phyloP scores from a whole-genome alignment of 2,888 invertebrate species.

The Cryptus armator region DNA sequence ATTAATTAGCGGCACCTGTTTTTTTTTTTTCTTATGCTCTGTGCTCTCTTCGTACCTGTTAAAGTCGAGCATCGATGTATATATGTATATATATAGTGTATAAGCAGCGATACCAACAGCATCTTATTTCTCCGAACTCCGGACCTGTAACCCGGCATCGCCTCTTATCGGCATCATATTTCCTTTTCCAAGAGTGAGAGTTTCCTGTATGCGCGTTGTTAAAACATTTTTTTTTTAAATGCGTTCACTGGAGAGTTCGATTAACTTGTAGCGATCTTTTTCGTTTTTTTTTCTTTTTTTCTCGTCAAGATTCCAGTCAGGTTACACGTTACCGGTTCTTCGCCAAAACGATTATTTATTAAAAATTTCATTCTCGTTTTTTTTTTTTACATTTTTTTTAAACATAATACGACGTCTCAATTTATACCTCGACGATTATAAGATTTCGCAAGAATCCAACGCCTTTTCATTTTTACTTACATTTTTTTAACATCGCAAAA shows the following conservation, averaged over 20 bases:
- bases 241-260: slow-evolving; percentile 43
- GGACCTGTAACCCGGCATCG: not conserved
- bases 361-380: no score
- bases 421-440: not conserved
- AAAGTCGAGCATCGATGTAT: slow-evolving; percentile 4
- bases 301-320: slow-evolving; percentile 37
- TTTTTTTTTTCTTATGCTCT: not conserved
- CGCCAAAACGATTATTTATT: not conserved
- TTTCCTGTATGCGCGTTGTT: not conserved
- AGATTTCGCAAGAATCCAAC: not conserved
- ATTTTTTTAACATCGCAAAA: no score
- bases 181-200: slow-evolving; percentile 7
- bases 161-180: slow-evolving; percentile 16
- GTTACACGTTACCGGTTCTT: slow-evolving; percentile 52
- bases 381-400: no score
- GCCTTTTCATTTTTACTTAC: not conserved
- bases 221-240: not conserved
- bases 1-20: slow-evolving; percentile 62
- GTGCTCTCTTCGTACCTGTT: not conserved
- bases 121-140: slow-evolving; percentile 19
- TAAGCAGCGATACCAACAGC: not conserved
- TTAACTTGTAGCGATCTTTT: slow-evolving; percentile 56
- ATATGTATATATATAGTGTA: not conserved
- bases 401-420: not conserved
- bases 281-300: slow-evolving; percentile 15